Percentiles rank a stretch among this genome's conserved stretches.
These are phyloP conservation scores for Tetropium fuscum DNA, from an alignment of 2,888 invertebrate species.

Conservation along the genomic window DNA sequence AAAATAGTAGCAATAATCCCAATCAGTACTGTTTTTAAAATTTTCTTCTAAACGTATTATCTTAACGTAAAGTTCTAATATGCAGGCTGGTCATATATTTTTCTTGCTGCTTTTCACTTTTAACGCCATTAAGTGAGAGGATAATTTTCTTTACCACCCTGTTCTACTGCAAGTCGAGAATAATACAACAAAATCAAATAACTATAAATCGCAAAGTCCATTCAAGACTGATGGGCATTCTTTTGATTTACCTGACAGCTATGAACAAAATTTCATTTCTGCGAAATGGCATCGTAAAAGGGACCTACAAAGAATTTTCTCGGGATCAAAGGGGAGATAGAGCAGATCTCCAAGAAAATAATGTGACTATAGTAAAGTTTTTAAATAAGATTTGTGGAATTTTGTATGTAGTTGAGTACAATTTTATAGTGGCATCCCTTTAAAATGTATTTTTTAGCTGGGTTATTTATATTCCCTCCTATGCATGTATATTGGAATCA, in stretches of 20 bases:
- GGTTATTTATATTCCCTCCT: too few relatives aligned
- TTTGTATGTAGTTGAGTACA: slow-evolving; percentile 55
- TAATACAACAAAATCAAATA: slow-evolving; percentile 45
- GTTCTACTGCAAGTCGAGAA: slow-evolving; percentile 4
- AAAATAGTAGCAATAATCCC: too few relatives aligned
- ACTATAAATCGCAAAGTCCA: slow-evolving; percentile 47
- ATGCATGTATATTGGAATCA: too few relatives aligned
- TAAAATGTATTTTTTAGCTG: not conserved
- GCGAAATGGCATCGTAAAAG: slow-evolving; percentile 63
- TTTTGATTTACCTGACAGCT: slow-evolving; percentile 63
- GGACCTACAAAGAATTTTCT: slow-evolving; percentile 56
- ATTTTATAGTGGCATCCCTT: slow-evolving; percentile 3
- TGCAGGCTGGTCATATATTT: too few relatives aligned
- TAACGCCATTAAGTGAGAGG: too few relatives aligned
- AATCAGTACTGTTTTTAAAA: too few relatives aligned
- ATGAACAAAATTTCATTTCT: slow-evolving; percentile 65
- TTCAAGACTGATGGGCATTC: slow-evolving; percentile 54
- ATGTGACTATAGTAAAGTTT: slow-evolving; percentile 58
- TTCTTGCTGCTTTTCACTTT: too few relatives aligned
- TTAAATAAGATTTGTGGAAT: slow-evolving; percentile 62
- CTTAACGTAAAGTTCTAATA: too few relatives aligned
- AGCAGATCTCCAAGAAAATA: slow-evolving; percentile 49
- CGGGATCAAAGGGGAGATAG: slow-evolving; percentile 47
- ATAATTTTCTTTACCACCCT: slow-evolving; percentile 4
- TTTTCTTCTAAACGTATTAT: too few relatives aligned